Base-by-base conservation (phyloP, 1,140 invertebrate species). In the Popillia japonica region DNA sequence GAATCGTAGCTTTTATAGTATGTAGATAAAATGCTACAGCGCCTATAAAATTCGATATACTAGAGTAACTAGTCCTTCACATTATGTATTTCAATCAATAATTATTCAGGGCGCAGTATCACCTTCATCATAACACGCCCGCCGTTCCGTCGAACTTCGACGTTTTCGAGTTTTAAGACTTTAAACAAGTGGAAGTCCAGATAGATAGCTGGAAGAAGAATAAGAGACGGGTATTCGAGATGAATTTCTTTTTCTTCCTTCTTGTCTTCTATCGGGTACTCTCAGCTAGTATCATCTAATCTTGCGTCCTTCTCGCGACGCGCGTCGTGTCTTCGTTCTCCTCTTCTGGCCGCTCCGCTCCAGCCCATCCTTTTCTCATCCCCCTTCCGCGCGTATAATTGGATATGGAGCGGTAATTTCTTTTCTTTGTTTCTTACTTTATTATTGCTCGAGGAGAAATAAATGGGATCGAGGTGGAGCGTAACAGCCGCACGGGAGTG, bases 391-490 rank as follows among this genome's bases (percentile, higher is more conserved):
- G 20, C 61, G 61, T 68, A 68, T 68, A 68, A 68, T 68, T 68
- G 61, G 61, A 68, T 68, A 68, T 68, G 61, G 61, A 68, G 61
- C 61, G 61, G 61, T 68, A 68, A 68, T 68, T 68, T 68, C 61
- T 68, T 68, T 68, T 68, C 61, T 68, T 68, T 68, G 61, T 68
- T 68, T 68, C 61, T 68, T 68, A 68, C 61, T 68, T 68, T 68
- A 68, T 68, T 68, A 68, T 68, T 68, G 61, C 61, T 68, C 61
- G 61, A 68, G 61, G 61, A 68, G 61, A 68, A 68, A 68, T 68
- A 68, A 68, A 68, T 68, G 61, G 61, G 61, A 68, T 68, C 61
- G 61, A 68, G 61, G 22, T 68, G 61, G 61, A 68, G 22, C 48
- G 48, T 17, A 34, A 34, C 48, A 22, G 17, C 61, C 61, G 61